These are phyloP conservation scores for Scleropages formosus DNA, from an alignment of 2,797 vertebrate species.

Conservation along the genomic window DNA sequence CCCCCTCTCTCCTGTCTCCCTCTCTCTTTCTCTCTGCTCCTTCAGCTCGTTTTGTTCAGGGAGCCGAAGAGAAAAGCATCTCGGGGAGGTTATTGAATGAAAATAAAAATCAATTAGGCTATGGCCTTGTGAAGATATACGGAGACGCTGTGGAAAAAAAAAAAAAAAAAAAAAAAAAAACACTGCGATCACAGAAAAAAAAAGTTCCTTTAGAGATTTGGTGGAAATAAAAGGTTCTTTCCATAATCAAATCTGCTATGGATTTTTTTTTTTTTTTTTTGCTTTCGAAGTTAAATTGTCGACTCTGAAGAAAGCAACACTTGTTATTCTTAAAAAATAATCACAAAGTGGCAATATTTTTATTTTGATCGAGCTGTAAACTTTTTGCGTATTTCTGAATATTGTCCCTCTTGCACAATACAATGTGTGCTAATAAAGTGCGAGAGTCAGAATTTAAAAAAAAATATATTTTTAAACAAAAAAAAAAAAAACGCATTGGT, in stretches of 20 bases:
- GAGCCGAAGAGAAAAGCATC: slow-evolving; percentile 67
- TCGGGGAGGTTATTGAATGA: slow-evolving; percentile 72
- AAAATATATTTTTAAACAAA: slow-evolving; percentile 2
- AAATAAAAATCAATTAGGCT: slow-evolving; percentile 83
- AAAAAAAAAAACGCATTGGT: neutral
- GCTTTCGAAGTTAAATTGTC: slow-evolving; percentile 49
- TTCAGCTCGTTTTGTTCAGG: slow-evolving; percentile 70
- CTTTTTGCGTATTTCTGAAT: neutral
- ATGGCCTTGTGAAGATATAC: slow-evolving; percentile 66
- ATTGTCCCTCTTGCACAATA: slow-evolving; percentile 12
- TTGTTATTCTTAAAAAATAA: slow-evolving; percentile 43
- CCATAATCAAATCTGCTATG: slow-evolving; percentile 69
- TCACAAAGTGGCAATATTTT: slow-evolving; percentile 11
- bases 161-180: slow-evolving; percentile 56
- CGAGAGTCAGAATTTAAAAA: neutral
- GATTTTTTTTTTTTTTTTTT: too few relatives aligned
- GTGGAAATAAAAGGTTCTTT: slow-evolving; percentile 51
- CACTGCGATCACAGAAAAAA: slow-evolving; percentile 54
- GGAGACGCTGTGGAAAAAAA: slow-evolving; percentile 62
- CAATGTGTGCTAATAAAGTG: neutral
- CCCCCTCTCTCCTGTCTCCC: too few relatives aligned
- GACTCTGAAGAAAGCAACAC: slow-evolving; percentile 2
- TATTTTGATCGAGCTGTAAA: neutral
- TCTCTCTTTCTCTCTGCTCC: slow-evolving; percentile 27
- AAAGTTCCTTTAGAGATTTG: slow-evolving; percentile 59